phyloP scores from a whole-genome alignment of 2,888 invertebrate genomes.

The Thalpophila matura region DNA sequence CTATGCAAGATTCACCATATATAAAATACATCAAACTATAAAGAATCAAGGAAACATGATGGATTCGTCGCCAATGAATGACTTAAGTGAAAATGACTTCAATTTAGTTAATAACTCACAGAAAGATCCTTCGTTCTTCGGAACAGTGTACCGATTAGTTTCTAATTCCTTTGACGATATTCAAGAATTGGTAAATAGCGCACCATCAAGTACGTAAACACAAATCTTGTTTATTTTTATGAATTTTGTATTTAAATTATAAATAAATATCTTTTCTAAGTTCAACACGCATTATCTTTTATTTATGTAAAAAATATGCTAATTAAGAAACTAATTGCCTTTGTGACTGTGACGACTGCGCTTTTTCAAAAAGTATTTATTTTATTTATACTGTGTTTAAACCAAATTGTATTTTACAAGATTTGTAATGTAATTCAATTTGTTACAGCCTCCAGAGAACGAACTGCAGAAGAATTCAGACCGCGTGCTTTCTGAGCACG shows the following conservation, averaged over 20 bases:
- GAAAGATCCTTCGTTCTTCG: slow-evolving; percentile 67
- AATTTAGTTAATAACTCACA: slow-evolving; percentile 57
- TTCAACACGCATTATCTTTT: slow-evolving; percentile 14
- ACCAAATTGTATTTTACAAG: slow-evolving; percentile 12
- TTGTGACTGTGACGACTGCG: slow-evolving; percentile 41
- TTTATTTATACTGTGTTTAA: slow-evolving; percentile 27
- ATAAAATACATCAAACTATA: slow-evolving; percentile 81
- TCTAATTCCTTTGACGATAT: slow-evolving; percentile 70
- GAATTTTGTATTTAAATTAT: slow-evolving; percentile 9
- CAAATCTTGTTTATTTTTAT: slow-evolving; percentile 17
- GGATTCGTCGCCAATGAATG: slow-evolving; percentile 84
- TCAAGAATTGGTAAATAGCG: slow-evolving; percentile 78
- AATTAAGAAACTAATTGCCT: slow-evolving; percentile 21
- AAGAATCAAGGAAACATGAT: slow-evolving; percentile 73
- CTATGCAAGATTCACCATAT: slow-evolving; percentile 82
- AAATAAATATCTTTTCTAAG: slow-evolving; percentile 19
- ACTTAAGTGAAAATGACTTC: slow-evolving; percentile 70
- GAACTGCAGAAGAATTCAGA: slow-evolving; percentile 96
- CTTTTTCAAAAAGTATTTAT: slow-evolving; percentile 36
- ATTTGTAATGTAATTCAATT: slow-evolving; percentile 55
- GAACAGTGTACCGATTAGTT: slow-evolving; percentile 78
- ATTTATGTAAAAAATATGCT: slow-evolving; percentile 21
- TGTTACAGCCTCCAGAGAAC: slow-evolving; percentile 97
- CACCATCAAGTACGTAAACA: slow-evolving; percentile 58
- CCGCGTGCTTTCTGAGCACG: slow-evolving; percentile 97